Conservation (phyloP, 1,140 invertebrate genomes). For the Drosophila setifemur region DNA sequence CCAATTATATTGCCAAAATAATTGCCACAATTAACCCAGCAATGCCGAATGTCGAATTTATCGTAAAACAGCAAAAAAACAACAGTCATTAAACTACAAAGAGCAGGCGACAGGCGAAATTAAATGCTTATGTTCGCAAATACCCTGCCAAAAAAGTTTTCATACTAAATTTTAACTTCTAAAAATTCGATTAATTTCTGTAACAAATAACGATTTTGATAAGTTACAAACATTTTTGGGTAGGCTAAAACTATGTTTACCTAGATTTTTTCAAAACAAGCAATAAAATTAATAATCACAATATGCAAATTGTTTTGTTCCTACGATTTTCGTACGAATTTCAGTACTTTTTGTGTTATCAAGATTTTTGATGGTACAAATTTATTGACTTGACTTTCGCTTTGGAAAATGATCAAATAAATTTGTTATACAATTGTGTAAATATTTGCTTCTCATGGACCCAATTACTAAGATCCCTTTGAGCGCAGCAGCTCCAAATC, state of each 20-base stretch:
- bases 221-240: no score
- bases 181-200: background rate
- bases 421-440: constrained; percentile 41
- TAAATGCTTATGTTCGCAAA: constrained; percentile 17
- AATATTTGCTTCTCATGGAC: constrained; percentile 35
- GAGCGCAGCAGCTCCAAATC: background rate
- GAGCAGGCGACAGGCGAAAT: constrained; percentile 8
- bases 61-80: constrained; percentile 28
- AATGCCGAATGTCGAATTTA: constrained; percentile 28
- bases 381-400: constrained; percentile 33
- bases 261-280: no score
- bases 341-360: no score
- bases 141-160: constrained; percentile 3
- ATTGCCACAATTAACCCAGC: constrained; percentile 43
- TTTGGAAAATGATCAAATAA: constrained; percentile 12
- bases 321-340: no score
- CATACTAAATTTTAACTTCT: background rate
- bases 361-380: no score
- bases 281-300: no score
- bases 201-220: background rate
- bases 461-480: constrained; percentile 34
- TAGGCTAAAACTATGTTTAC: no score
- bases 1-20: constrained; percentile 41
- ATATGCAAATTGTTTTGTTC: no score
- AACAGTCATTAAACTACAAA: constrained; percentile 27